Conservation (phyloP, 2,888 invertebrate genomes). For the Agrotis ipsilon region DNA sequence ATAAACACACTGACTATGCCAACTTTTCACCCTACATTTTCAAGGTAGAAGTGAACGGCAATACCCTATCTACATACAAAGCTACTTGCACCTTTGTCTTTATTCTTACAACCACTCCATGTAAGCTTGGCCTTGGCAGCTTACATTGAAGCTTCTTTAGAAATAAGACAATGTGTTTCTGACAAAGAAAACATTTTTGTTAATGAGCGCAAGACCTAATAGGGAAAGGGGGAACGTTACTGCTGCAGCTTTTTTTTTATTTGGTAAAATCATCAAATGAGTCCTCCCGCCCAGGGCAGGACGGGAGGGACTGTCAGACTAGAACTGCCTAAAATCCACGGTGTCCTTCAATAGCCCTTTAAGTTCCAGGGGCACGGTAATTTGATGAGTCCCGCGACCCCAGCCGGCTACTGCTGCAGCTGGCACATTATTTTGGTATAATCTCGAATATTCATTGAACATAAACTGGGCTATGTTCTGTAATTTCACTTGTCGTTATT, state of each 20-base stretch:
- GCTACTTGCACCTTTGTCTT: neutral
- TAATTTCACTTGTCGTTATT: no score
- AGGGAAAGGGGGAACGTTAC: neutral
- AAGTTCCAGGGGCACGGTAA: no score
- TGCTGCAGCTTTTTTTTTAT: neutral
- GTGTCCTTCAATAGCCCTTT: no score
- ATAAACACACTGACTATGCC: neutral
- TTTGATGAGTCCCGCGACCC: no score
- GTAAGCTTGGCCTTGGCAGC: slow-evolving; percentile 36
- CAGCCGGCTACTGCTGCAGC: neutral
- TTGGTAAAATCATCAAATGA: no score
- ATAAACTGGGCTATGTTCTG: no score
- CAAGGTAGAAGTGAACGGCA: neutral
- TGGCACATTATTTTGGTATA: neutral
- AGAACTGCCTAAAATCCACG: no score
- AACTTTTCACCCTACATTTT: neutral
- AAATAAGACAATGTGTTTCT: slow-evolving; percentile 45
- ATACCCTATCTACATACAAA: neutral
- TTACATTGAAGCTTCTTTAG: slow-evolving; percentile 30
- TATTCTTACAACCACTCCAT: slow-evolving; percentile 2
- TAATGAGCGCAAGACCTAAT: slow-evolving; percentile 40
- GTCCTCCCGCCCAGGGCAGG: no score
- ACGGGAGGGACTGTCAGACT: no score
- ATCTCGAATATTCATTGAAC: no score
- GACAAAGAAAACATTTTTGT: slow-evolving; percentile 33